Percentiles rank a stretch among this genome's conserved stretches.
These are phyloP conservation scores for Hypotaenidia philippensis DNA, from an alignment of 2,797 vertebrate genomes.

Conservation along the genomic window DNA sequence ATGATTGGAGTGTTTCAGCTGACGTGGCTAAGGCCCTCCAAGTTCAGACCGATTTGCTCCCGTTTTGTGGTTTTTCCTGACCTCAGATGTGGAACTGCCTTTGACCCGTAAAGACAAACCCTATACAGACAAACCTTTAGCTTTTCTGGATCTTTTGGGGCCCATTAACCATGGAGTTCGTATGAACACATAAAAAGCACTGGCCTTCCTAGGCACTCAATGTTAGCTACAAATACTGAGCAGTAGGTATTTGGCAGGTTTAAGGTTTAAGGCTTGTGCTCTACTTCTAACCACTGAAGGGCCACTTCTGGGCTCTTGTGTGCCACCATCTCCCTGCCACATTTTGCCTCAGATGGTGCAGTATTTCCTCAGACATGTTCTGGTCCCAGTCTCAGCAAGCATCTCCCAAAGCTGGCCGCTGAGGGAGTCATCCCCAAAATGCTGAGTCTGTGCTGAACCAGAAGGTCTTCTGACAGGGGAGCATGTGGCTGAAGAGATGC, in stretches of 20 bases:
- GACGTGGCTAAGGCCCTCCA: neutral
- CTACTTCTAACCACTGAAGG: slow-evolving; percentile 71
- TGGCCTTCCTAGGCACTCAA: slow-evolving; percentile 45
- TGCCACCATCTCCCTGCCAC: neutral
- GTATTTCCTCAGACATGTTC: neutral
- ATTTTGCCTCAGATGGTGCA: neutral
- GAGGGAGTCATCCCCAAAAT: slow-evolving; percentile 62
- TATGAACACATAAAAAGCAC: neutral
- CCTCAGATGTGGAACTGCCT: neutral
- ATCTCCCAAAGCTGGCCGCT: slow-evolving; percentile 48
- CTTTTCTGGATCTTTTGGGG: neutral
- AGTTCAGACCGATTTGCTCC: neutral
- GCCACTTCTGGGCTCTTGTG: neutral
- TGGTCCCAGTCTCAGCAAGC: slow-evolving; percentile 44
- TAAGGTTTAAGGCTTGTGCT: slow-evolving; percentile 73
- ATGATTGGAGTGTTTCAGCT: neutral
- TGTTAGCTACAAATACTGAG: slow-evolving; percentile 43
- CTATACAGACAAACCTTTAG: neutral
- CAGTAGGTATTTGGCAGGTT: slow-evolving; percentile 42
- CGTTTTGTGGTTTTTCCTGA: neutral
- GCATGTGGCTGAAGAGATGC: neutral
- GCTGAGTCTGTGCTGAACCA: slow-evolving; percentile 39
- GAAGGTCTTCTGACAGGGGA: neutral
- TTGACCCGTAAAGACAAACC: neutral
- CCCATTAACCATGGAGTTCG: neutral